These are phyloP conservation scores for Penaeus japonicus DNA, from an alignment of 1,140 invertebrate genomes.

Conservation along the genomic window DNA sequence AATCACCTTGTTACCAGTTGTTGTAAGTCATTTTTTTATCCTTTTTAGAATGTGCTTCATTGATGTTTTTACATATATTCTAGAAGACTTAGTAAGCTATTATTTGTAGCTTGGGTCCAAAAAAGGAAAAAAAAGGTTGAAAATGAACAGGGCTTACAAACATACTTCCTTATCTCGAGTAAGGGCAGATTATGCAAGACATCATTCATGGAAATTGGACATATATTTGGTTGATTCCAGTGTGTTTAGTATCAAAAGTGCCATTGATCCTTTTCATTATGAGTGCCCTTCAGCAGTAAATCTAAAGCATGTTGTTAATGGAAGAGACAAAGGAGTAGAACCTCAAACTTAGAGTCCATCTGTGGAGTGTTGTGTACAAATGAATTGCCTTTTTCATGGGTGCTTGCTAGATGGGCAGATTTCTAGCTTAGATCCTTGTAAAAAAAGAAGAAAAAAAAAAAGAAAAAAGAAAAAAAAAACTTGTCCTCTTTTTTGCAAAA, in stretches of 20 bases:
- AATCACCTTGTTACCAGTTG: slow-evolving; percentile 43
- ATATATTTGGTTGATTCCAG: background rate
- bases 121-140: background rate
- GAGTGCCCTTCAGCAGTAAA: slow-evolving; percentile 14
- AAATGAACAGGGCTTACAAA: slow-evolving; percentile 22
- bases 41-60: slow-evolving; percentile 25
- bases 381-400: slow-evolving; percentile 36
- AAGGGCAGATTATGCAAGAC: slow-evolving; percentile 23
- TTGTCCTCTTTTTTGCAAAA: slow-evolving; percentile 16
- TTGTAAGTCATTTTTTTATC: slow-evolving; percentile 31
- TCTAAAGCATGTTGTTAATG: background rate
- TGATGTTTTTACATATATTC: slow-evolving; percentile 35
- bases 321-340: background rate
- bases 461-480: too few relatives aligned
- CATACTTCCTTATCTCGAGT: background rate
- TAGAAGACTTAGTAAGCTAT: slow-evolving; percentile 31
- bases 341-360: slow-evolving; percentile 15
- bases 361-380: slow-evolving; percentile 43
- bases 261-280: background rate
- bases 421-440: slow-evolving; percentile 31
- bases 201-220: background rate
- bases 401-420: slow-evolving; percentile 41
- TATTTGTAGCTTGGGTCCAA: slow-evolving; percentile 28
- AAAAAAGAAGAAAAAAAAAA: slow-evolving; percentile 17
- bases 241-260: background rate